A percentile compares a stretch with the other conserved stretches of the same genome.
Evolutionary conservation across 2,113 vertebrate genomes (phyloP).

Genomic region (Spermophilus dauricus): DNA sequence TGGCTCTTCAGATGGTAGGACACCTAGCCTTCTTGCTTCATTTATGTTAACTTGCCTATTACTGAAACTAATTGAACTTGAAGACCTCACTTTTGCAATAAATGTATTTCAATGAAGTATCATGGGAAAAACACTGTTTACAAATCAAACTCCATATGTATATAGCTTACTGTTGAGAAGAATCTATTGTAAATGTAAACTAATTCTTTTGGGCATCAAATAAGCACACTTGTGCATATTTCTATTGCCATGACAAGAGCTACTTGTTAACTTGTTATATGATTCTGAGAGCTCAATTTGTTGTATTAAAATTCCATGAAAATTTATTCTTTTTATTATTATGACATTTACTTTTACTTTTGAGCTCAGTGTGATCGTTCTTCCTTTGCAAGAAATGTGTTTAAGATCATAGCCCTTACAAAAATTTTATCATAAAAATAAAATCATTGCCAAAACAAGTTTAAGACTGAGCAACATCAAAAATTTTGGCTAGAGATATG

Average conservation of each 20-base stretch:
- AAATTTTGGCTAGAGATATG: background rate
- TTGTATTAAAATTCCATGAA: slow-evolving; percentile 47
- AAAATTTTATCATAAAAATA: slow-evolving; percentile 48
- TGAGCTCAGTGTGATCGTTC: background rate
- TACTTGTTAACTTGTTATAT: background rate
- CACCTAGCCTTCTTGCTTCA: background rate
- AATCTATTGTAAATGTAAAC: background rate
- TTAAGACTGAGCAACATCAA: background rate
- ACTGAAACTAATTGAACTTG: background rate
- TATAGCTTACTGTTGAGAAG: slow-evolving; percentile 9
- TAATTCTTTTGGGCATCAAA: background rate
- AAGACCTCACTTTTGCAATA: background rate
- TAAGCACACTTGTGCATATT: slow-evolving; percentile 2
- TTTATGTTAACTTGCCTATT: background rate
- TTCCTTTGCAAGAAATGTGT: slow-evolving; percentile 1
- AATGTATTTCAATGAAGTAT: background rate
- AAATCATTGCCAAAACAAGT: slow-evolving; percentile 38
- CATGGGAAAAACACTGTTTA: background rate
- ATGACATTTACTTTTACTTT: slow-evolving; percentile 38
- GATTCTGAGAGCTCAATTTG: slow-evolving; percentile 27
- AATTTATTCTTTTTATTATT: slow-evolving; percentile 12
- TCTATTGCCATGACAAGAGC: slow-evolving; percentile 18
- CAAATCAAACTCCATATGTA: slow-evolving; percentile 9
- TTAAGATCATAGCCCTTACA: slow-evolving; percentile 33
- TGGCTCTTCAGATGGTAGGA: background rate